Evolutionary conservation across 2,888 invertebrate species (phyloP), one percentile per base, ranked within the genome.

Genomic region (Agapostemon virescens): DNA sequence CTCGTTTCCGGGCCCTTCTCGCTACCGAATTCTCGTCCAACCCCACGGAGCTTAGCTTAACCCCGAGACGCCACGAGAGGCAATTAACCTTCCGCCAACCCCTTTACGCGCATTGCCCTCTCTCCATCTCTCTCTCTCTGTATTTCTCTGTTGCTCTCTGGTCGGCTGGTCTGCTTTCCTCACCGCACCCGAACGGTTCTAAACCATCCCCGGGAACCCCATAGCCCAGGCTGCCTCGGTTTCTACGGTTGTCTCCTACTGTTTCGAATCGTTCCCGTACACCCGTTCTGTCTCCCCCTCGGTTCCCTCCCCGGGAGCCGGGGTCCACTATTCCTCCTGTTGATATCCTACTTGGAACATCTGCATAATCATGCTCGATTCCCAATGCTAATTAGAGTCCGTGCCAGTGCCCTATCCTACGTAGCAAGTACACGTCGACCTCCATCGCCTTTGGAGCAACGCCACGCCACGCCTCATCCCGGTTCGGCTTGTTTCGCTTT

Each of bases 351-450:
- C 88, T 85, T 75, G 80, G 84, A 87, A 88, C 91, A 89, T 92
- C 90, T 91, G 90, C 91, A 92, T 91, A 92, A 92, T 92, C 90
- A 90, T 90, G 89, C 89, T 87, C 88, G 90, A 91, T 91, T 91
- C 90, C 91, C 90, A 89, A 91, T 91, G 92, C 92, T 92, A 92
- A 92, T 92, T 91, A 92, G 90, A 90, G 88, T 88, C 88, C 88
- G 84, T 69, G 68, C 71, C 63, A 79, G 77, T 82, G 73, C 76
- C 58, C 72, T 64, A 76, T 86, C 88, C 89, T 87, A 88, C 87
- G 87, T 86, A 85, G 88, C 90, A 86, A 89, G 88, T 90, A 89
- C 88, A 86, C 89, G 89, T 90, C 89, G 85, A 89, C 89, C 90
- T 88, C 88, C 88, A 81, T 90, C 88, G 90, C 85, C 87, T 87